phyloP scores from a whole-genome alignment of 1,140 invertebrate genomes.

The Hycleus cichorii region DNA sequence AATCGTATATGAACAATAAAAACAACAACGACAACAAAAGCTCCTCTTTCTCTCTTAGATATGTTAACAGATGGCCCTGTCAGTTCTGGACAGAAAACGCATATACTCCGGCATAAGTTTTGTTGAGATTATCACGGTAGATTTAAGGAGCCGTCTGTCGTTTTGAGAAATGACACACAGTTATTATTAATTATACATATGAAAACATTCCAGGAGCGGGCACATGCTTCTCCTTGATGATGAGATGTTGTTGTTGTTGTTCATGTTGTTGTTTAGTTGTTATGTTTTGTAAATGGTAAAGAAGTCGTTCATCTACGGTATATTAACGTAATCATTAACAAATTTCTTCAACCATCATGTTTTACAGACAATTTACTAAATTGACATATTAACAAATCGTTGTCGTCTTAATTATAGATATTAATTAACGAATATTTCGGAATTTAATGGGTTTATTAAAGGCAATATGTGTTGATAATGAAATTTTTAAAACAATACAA shows the following conservation, averaged over 20 bases:
- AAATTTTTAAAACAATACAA: too few species aligned
- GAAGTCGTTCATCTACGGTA: background rate
- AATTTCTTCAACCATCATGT: constrained; percentile 5
- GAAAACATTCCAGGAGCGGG: constrained; percentile 7
- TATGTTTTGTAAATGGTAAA: constrained; percentile 2
- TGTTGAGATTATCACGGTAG: constrained; percentile 26
- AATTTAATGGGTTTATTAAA: too few species aligned
- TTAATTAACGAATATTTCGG: too few species aligned
- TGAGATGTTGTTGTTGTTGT: too few species aligned
- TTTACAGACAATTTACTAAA: constrained; percentile 10
- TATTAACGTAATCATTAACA: constrained; percentile 12
- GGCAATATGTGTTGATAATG: too few species aligned
- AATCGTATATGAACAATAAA: too few species aligned
- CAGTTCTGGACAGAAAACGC: constrained; percentile 17
- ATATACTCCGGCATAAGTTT: constrained; percentile 9
- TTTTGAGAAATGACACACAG: constrained; percentile 24
- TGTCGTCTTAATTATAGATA: too few species aligned
- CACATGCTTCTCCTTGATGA: constrained; percentile 1
- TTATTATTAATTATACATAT: constrained; percentile 24
- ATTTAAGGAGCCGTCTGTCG: constrained; percentile 27
- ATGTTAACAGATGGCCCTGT: constrained; percentile 24
- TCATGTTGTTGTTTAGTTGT: too few species aligned
- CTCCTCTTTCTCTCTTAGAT: background rate
- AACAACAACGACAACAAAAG: too few species aligned
- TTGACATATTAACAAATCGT: background rate